Base-by-base conservation (phyloP, 2,888 invertebrate species). In the Xestia c-nigrum region DNA sequence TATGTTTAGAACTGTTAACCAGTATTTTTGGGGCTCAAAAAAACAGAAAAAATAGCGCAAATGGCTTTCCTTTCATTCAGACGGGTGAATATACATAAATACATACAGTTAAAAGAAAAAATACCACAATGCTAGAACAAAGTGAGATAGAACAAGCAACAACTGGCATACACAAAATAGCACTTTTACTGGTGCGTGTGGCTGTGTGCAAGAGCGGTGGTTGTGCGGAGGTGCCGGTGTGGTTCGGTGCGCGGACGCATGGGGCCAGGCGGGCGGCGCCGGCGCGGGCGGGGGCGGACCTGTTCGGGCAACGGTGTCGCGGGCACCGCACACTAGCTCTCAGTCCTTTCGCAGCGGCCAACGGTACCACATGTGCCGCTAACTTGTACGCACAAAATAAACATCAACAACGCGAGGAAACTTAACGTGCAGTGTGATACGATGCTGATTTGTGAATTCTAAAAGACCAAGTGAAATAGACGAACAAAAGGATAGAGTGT, bases 291-390 rank as follows among this genome's bases (percentile, higher is more conserved):
- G 94, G 96, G 96, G 96, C 95, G 95, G 95, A 95, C 95, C 95
- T 94, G 96, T 94, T 92, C 95, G 90, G 94, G 94, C 97, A 96
- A 96, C 96, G 96, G 96, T 96, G 96, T 94, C 95, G 94, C 94
- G 90, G 92, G 93, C 95, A 93, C 94, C 95, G 95, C 96, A 95
- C 95, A 94, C 94, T 91, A 90, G 91, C 92, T 92, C 95, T 94
- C 96, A 96, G 96, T 96, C 95, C 95, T 95, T 93, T 94, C 94
- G 94, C 94, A 94, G 96, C 95, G 95, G 95, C 95, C 95, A 96
- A 96, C 96, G 97, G 96, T 95, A 96, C 92, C 91, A 93, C 95
- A 94, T 94, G 96, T 94, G 96, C 96, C 96, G 96, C 96, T 96
- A 96, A 91, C 93, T 92, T 91, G 89, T 90, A 91, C 94, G 92